Base-by-base conservation (phyloP, 35 echinoderm and acorn worm genomes). In the Ptychodera flava region DNA sequence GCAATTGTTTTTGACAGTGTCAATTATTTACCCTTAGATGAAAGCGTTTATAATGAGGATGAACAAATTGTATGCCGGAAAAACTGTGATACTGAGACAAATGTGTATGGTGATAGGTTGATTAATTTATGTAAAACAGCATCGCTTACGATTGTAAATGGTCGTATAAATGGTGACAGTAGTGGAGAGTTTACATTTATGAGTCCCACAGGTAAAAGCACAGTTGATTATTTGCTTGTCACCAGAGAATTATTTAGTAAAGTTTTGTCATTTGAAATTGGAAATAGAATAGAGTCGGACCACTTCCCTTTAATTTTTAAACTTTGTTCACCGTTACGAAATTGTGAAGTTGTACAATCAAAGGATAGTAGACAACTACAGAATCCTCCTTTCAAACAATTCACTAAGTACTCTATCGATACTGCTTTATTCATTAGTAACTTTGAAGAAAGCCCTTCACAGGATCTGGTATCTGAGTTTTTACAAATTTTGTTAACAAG, bases 141-240 rank as follows among this genome's bases (percentile, higher is more conserved):
- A 15, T 15, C 30, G 31, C 31, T 86, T 28, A 38, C 38, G 0
- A 77, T 77, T 86, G 15, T 86, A 77, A 86, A 86, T 77, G 85
- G 85, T 77, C 38, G 85, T 77, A 76, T 76, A 12, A 0, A 32
- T 30, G 85, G 85, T 29, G 85, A 86, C 35, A 32, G 31, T 31
- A 76, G 33, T 32, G 85, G 52, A 12, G 22, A 86, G 31, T 86
- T 86, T 86, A 86, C 85, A 15, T 86, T 12, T 32, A 34, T 86
- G 76, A 77, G 38, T 6, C 85, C 76, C 53, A 27, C 85, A 1
- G 85, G 85, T 1, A 29, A 1, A 1, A 86, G 53, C 27, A 76
- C 35, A 14, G 85, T 86, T 30, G 85, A 86, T 32, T 86, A 86
- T 86, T 38, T 75, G 15, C 31, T 86, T 31, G 31, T 76, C 28